These are phyloP conservation scores for Anguilla megastoma DNA, from an alignment of 2,797 vertebrate genomes.

Conservation along the genomic window DNA sequence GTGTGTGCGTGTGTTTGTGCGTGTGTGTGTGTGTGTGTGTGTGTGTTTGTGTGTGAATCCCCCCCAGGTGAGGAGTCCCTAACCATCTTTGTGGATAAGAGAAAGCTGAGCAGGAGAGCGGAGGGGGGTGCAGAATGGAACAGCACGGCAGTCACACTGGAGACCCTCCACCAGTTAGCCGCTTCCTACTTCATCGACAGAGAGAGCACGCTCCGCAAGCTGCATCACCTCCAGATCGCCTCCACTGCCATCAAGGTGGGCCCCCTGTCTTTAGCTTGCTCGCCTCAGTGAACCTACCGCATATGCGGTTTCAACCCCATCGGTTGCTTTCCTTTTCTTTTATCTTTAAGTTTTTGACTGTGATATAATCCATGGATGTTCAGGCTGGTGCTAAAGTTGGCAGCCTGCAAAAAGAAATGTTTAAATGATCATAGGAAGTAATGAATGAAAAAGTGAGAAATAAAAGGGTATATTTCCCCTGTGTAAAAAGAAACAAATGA, in stretches of 20 bases:
- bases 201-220: constrained; percentile 88
- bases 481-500: neutral
- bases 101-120: constrained; percentile 81
- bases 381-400: neutral
- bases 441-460: neutral
- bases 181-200: constrained; percentile 97
- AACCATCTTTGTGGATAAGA: constrained; percentile 98
- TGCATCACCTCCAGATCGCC: constrained; percentile 96
- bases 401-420: neutral
- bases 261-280: neutral
- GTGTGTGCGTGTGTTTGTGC: neutral
- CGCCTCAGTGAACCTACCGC: neutral
- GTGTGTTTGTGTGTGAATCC: neutral
- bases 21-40: neutral
- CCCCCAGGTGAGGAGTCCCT: constrained; percentile 91
- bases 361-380: neutral
- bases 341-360: neutral
- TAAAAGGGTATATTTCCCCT: neutral
- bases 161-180: constrained; percentile 91
- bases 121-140: constrained; percentile 75
- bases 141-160: constrained; percentile 79
- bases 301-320: neutral
- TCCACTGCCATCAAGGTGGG: constrained; percentile 92
- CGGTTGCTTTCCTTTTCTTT: neutral
- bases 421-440: neutral